Evolutionary conservation across 1,140 invertebrate species (phyloP).

Genomic region (Brachionus plicatilis): DNA sequence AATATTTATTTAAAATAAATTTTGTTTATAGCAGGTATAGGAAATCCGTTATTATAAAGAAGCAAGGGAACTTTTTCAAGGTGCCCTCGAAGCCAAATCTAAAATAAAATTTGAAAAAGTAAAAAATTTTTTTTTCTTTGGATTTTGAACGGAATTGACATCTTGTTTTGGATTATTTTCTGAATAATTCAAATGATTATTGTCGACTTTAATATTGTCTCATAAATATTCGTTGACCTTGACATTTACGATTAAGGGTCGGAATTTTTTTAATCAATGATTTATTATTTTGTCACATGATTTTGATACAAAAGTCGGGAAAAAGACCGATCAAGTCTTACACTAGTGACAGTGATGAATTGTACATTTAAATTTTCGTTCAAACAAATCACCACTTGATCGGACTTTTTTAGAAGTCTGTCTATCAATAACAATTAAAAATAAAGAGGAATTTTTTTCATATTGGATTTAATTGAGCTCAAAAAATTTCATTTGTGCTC

Average conservation of each 20-base stretch:
- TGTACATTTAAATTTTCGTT: no score
- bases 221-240: not conserved
- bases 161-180: not conserved
- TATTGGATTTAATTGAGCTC: no score
- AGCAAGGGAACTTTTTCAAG: not conserved
- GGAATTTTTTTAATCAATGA: no score
- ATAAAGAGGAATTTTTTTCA: no score
- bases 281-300: no score
- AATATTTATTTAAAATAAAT: not conserved
- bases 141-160: not conserved
- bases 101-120: not conserved
- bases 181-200: not conserved
- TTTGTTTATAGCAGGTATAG: not conserved
- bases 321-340: no score
- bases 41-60: not conserved
- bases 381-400: no score
- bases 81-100: not conserved
- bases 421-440: no score
- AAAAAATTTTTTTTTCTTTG: not conserved
- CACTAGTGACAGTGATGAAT: no score
- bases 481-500: no score
- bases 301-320: no score
- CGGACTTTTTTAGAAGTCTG: no score
- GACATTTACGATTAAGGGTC: not conserved
- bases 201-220: not conserved